Evolutionary conservation across 2,888 invertebrate species (phyloP).

Genomic region (Torymus tubicola): DNA sequence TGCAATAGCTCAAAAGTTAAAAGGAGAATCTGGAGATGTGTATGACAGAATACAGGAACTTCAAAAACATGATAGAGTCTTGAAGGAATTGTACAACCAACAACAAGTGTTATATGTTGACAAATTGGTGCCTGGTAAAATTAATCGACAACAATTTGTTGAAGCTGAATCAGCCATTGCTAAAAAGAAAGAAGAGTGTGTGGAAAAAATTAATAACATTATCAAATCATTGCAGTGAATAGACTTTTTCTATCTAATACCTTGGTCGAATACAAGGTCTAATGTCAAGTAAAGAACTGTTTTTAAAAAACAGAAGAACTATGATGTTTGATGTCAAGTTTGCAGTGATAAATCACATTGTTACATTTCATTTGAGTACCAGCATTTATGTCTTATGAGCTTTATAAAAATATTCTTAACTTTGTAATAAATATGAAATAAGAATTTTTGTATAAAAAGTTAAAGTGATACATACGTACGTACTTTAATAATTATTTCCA

Average conservation of each 20-base stretch:
- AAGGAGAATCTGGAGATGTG: constrained; percentile 80
- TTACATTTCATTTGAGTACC: constrained; percentile 37
- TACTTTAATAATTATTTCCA: not conserved
- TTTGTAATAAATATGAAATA: constrained; percentile 48
- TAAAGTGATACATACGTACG: not conserved
- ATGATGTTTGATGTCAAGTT: constrained; percentile 13
- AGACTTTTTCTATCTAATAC: not conserved
- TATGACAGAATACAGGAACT: constrained; percentile 81
- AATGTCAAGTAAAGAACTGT: not conserved
- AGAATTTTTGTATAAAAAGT: constrained; percentile 36
- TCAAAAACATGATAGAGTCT: constrained; percentile 79
- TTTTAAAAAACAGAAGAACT: constrained; percentile 15
- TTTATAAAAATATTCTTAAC: constrained; percentile 30
- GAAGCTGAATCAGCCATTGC: constrained; percentile 79
- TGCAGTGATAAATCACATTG: constrained; percentile 30
- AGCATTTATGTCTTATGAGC: constrained; percentile 42
- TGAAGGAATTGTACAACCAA: constrained; percentile 76
- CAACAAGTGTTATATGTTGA: constrained; percentile 80
- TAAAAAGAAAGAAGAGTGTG: constrained; percentile 80
- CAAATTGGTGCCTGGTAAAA: constrained; percentile 80
- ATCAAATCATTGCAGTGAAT: constrained; percentile 75
- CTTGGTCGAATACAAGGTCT: not conserved
- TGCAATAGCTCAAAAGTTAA: constrained; percentile 77
- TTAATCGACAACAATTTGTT: constrained; percentile 79
- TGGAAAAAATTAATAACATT: constrained; percentile 78